These are phyloP conservation scores for Neomorphus geoffroyi DNA, from an alignment of 2,797 vertebrate genomes.

Conservation along the genomic window DNA sequence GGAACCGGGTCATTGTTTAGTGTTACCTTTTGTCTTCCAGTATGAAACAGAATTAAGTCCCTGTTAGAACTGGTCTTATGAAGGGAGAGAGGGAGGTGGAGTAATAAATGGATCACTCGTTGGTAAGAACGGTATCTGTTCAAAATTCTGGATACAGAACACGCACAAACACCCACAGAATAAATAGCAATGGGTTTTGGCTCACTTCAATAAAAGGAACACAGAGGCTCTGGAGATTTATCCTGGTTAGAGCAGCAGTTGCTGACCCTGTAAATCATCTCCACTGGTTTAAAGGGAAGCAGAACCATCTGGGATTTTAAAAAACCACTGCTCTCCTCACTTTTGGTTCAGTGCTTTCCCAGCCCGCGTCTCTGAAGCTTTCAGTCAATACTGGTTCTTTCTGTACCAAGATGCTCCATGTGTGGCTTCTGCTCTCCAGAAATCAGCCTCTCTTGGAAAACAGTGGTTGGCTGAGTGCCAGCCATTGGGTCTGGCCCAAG, in stretches of 20 bases:
- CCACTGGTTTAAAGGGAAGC: constrained; percentile 5
- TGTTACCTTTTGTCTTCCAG: background rate
- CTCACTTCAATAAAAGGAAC: constrained; percentile 13
- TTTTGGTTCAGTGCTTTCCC: constrained; percentile 2
- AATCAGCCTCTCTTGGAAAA: background rate
- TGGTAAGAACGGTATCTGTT: background rate
- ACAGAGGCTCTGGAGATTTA: constrained; percentile 43
- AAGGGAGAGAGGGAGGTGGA: background rate
- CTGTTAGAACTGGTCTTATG: background rate
- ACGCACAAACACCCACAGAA: background rate
- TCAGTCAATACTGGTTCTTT: constrained; percentile 5
- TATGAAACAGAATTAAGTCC: background rate
- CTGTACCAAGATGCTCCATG: background rate
- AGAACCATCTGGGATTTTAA: constrained; percentile 23
- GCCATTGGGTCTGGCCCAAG: background rate
- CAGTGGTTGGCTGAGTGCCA: background rate
- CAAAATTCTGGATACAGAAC: background rate
- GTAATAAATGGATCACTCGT: background rate
- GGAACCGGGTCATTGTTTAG: background rate
- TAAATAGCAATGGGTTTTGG: constrained; percentile 19
- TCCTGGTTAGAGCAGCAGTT: constrained; percentile 44
- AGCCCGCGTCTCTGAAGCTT: background rate
- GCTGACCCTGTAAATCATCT: constrained; percentile 56
- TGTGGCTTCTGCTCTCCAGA: background rate
- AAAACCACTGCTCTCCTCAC: background rate